Base-by-base conservation (phyloP, 1,140 invertebrate species). In the Drosophila nigrodunni region DNA sequence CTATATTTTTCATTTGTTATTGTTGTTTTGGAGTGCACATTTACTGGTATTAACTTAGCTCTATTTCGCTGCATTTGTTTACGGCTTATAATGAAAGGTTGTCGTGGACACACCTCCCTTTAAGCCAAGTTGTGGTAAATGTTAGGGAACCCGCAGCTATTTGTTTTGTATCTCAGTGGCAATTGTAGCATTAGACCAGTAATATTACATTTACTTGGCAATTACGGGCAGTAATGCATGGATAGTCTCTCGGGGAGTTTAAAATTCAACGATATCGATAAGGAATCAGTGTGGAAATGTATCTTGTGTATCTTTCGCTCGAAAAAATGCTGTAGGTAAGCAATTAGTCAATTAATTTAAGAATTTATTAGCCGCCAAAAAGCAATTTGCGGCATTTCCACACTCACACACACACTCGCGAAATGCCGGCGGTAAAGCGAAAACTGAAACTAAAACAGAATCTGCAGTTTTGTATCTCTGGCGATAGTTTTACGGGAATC, bases 331-430 rank as follows among this genome's bases (percentile, higher is more conserved):
- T 88, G 88, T 83, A 78, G 87, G 77, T 87, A 87, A 82, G 77
- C 83, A 91, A 91, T 91, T 91, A 91, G 88, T 91, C 88, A 91
- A 91, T 91, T 89, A 82, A 89, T 91, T 88, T 78, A 60, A 65
- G 77, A 91, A 89, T 91, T 91, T 89, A 91, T 89, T 86, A 86
- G 86, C 81, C 75, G 79, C 85, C 89, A 91, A 91, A 88, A 91
- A 90, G 75, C 77, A 90, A 90, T 90, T 90, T 90, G 81, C 79
- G 60, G 58, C 82, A 86, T 65, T 82, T 87, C 81, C 58, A 67
- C 65, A 83, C 73, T 66, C 52, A 77, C 59, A 70, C 43, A 54
- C 13, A 43, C 39, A 43, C 39, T 67, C 44, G 79, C 79, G 80
- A 77, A 83, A 78, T 88, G 88, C 88, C 88, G 88, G 64, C 88